Evolutionary conservation across 2,113 vertebrate genomes (phyloP).

Genomic region (Oncorhynchus gorbuscha): DNA sequence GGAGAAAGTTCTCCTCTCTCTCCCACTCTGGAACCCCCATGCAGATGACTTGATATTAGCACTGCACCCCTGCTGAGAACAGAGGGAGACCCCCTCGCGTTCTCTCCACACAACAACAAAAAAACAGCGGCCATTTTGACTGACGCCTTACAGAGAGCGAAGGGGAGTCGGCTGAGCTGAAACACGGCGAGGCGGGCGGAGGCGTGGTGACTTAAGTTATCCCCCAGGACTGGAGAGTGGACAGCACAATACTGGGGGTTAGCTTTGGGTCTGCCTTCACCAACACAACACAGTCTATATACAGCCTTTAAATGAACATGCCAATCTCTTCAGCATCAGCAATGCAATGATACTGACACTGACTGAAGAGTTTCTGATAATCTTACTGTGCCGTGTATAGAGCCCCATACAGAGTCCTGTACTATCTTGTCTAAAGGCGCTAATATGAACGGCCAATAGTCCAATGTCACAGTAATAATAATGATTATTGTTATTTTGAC

Average conservation of each 20-base stretch:
- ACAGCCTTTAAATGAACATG: conserved; percentile 47
- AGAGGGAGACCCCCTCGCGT: neutral
- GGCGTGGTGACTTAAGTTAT: conserved; percentile 26
- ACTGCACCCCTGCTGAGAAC: neutral
- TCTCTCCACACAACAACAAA: neutral
- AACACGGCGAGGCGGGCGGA: conserved; percentile 13
- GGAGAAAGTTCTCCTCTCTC: conserved; percentile 24
- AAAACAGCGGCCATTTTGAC: conserved; percentile 23
- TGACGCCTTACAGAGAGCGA: conserved; percentile 30
- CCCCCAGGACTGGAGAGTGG: conserved; percentile 8
- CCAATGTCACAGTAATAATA: conserved; percentile 34
- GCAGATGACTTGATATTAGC: conserved; percentile 34
- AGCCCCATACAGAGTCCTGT: conserved; percentile 34
- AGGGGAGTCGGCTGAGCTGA: neutral
- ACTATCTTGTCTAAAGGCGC: conserved; percentile 42
- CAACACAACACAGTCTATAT: conserved; percentile 26
- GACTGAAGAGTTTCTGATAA: conserved; percentile 23
- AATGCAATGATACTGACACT: conserved; percentile 5
- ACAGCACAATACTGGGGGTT: conserved; percentile 14
- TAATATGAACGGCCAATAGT: conserved; percentile 25
- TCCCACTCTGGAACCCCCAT: conserved; percentile 23
- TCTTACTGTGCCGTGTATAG: conserved; percentile 19
- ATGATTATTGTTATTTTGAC: conserved; percentile 40
- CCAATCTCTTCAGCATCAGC: conserved; percentile 28
- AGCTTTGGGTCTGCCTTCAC: conserved; percentile 5